Evolutionary conservation across 2,113 vertebrate genomes (phyloP), one percentile per base, ranked within the genome.

Genomic region (Addax nasomaculatus): DNA sequence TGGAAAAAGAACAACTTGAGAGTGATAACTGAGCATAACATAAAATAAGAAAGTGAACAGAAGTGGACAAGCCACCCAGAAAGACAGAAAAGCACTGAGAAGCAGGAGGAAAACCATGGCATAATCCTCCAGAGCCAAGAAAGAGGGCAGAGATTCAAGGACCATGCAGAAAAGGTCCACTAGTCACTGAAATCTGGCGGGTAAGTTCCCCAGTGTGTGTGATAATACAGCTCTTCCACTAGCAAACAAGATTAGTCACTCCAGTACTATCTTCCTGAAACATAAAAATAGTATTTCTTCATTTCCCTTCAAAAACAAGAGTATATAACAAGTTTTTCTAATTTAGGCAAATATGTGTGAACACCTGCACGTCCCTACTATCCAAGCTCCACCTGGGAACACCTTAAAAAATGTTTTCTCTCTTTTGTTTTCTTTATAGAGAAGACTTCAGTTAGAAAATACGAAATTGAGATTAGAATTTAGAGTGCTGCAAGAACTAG

Each of bases 241-340:
- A 47, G 47, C 49, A 87, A 90, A 84, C 64, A 90, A 88, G 55
- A 39, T 17, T 0, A 30, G 2, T 53, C 30, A 49, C 16, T 89
- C 27, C 14, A 25, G 47, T 30, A 23, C 47, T 93, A 15, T 36
- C 12, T 53, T 39, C 19, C 85, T 53, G 1, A 93, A 97, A 58
- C 11, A 19, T 49, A 88, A 62, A 97, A 23, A 25, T 12, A 79
- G 14, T 33, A 15, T 92, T 85, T 93, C 6, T 64, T 6, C 49
- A 49, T 83, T 90, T 98, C 14, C 27, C 64, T 17, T 88, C 11
- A 88, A 93, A 92, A 87, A 53, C 17, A 87, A 85, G 7, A 58
- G 19, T 29, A 36, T 29, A 0, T n/a, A 87, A 73, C 36, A 83
- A 1, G 21, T 39, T 57, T 89, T 86, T 91, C 53, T 95, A 89